A percentile compares a stretch with the other conserved stretches of the same genome.
Evolutionary conservation across 2,797 vertebrate genomes (phyloP).

Genomic region (Amniataba percoides): DNA sequence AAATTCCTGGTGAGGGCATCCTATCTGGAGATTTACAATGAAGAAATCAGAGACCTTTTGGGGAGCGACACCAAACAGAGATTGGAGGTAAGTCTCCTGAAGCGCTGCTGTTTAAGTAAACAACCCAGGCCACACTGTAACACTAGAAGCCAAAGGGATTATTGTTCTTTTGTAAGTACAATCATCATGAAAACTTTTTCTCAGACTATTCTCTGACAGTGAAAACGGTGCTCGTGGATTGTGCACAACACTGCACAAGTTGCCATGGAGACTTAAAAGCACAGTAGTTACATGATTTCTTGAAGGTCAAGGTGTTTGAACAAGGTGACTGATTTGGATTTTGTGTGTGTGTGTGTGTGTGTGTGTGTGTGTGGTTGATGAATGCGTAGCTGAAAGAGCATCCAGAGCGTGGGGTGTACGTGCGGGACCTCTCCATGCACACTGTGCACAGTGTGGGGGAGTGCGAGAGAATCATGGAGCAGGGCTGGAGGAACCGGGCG

Average conservation of each 20-base stretch:
- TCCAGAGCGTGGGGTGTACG: constrained; percentile 88
- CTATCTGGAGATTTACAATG: constrained; percentile 94
- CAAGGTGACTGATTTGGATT: constrained; percentile 60
- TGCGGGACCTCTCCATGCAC: constrained; percentile 91
- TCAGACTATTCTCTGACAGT: not conserved
- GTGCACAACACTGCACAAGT: constrained; percentile 34
- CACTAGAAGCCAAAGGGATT: constrained; percentile 8
- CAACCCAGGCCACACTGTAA: constrained; percentile 8
- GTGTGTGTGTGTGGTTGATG: constrained; percentile 28
- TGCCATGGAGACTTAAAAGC: constrained; percentile 46
- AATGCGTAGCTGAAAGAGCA: constrained; percentile 91
- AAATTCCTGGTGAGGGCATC: constrained; percentile 92
- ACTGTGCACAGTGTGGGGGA: constrained; percentile 88
- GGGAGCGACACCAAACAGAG: constrained; percentile 91
- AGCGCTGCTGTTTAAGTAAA: constrained; percentile 30
- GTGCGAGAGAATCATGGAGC: constrained; percentile 90
- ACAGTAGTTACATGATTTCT: not conserved
- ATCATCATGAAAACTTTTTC: constrained; percentile 31
- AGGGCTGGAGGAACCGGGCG: constrained; percentile 90
- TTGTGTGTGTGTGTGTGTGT: constrained; percentile 11
- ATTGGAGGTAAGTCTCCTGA: constrained; percentile 87
- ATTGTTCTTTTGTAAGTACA: constrained; percentile 3
- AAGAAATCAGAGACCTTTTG: constrained; percentile 90
- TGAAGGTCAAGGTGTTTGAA: constrained; percentile 49
- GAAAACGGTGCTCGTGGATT: not conserved